These are phyloP conservation scores for Thera obeliscata DNA, from an alignment of 2,888 invertebrate genomes.

Conservation along the genomic window DNA sequence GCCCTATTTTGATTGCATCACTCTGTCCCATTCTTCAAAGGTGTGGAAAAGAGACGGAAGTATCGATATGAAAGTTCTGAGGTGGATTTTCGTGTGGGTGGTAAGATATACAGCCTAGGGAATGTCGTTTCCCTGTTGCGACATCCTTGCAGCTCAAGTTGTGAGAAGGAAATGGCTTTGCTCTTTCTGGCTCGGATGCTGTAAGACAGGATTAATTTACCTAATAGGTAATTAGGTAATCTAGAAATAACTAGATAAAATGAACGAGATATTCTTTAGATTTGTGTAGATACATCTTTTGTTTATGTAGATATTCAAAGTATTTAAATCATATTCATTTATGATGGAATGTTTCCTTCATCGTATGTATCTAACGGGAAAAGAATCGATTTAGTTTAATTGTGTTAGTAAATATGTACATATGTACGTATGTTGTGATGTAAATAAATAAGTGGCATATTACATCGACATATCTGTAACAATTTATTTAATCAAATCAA, in stretches of 20 bases:
- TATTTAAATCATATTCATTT: slow-evolving; percentile 12
- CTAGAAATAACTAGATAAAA: background rate
- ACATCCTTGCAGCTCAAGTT: slow-evolving; percentile 48
- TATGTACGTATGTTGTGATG: too few species aligned
- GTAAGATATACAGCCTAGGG: slow-evolving; percentile 59
- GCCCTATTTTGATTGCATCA: slow-evolving; percentile 52
- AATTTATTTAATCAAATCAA: too few species aligned
- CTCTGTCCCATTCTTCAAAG: slow-evolving; percentile 33
- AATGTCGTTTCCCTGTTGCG: slow-evolving; percentile 67
- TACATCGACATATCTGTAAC: too few species aligned
- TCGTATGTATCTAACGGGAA: slow-evolving; percentile 7
- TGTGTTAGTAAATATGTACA: background rate
- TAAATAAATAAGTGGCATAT: too few species aligned
- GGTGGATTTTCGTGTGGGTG: slow-evolving; percentile 63
- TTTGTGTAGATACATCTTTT: background rate
- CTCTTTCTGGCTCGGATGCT: slow-evolving; percentile 16
- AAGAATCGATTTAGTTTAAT: slow-evolving; percentile 3
- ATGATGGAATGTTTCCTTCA: slow-evolving; percentile 21
- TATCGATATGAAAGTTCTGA: slow-evolving; percentile 46
- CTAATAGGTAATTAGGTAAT: background rate
- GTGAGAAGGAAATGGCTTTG: slow-evolving; percentile 38
- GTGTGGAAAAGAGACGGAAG: slow-evolving; percentile 36
- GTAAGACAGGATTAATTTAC: slow-evolving; percentile 13
- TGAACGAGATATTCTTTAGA: background rate
- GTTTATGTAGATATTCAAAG: slow-evolving; percentile 2